Evolutionary conservation across 92 coral and sea anemone genomes (phyloP), one percentile per base, ranked within the genome.

Genomic region (Metridium senile): DNA sequence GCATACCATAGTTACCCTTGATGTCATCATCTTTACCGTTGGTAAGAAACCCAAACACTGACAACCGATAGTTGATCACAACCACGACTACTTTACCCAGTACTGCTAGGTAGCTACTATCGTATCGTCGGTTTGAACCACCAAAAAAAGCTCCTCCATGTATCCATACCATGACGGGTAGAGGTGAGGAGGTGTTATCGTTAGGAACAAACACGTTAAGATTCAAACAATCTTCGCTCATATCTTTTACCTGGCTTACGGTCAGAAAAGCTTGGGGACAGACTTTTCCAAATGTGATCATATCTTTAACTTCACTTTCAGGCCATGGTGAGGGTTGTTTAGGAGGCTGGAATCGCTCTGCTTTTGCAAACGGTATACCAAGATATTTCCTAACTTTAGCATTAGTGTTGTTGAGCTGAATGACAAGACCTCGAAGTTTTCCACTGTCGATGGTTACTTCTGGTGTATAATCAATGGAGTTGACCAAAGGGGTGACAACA

Each of bases 211-310:
- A 79, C 54, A 85, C 72, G 68, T 79, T 79, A 4, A 85, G 46
- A 51, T 67, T 64, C 53, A 86, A 49, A 57, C 90, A 86, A 53
- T 86, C 86, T 63, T 86, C 90, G 66, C 86, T 81, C 66, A 81
- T 81, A 25, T 66, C 65, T 30, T 66, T 21, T 0, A n/a, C 29
- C 16, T 21, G n/a, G 17, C 2, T 7, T 17, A 74, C 25, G 21
- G 26, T 18, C 0, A 68, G 1, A 1, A 63, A 22, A 10, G 22
- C 32, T 18, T 59, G 66, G 9, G 66, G 66, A 22, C 66, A 59
- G 22, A 7, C 29, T 59, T 59, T 59, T 23, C 66, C 66, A 1
- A 59, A 22, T 26, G 66, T 22, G 11, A 59, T 26, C 66, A 59
- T 59, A 6, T 59, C 66, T 59, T 63, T 63, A 1, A 28, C 65